Percentiles rank a stretch among this genome's conserved stretches.
These are phyloP conservation scores for Cochlearius cochlearius DNA, from an alignment of 2,113 vertebrate genomes.

Conservation along the genomic window DNA sequence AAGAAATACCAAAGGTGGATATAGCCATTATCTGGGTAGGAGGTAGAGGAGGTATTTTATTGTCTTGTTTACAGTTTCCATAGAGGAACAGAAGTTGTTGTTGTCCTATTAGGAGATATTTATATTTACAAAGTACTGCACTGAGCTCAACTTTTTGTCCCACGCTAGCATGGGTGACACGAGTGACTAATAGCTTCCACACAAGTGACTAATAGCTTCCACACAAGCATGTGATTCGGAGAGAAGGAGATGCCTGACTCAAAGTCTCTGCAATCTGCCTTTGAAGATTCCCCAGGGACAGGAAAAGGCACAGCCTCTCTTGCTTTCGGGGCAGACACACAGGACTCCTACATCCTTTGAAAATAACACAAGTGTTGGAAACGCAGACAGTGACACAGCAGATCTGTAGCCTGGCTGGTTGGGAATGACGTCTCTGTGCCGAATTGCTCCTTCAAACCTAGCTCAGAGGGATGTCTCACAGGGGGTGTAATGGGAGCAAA, in stretches of 20 bases:
- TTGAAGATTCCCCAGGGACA: not conserved
- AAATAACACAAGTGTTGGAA: not conserved
- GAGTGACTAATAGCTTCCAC: not conserved
- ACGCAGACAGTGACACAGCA: accelerated
- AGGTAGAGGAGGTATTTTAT: not conserved
- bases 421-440: not conserved
- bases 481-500: not conserved
- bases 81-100: not conserved
- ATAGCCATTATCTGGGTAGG: not conserved
- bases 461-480: not conserved
- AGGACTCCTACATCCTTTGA: not conserved
- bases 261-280: not conserved
- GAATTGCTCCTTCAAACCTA: not conserved
- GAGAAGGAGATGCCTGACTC: not conserved
- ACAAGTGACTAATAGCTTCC: not conserved
- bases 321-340: not conserved
- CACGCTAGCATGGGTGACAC: not conserved
- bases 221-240: not conserved
- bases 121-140: not conserved
- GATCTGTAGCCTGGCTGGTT: not conserved
- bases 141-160: not conserved
- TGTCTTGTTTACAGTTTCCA: not conserved
- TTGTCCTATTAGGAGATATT: not conserved
- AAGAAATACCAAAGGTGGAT: not conserved
- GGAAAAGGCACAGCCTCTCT: not conserved